Conservation (phyloP, 2,888 invertebrate genomes). For the Drosophila lutescens region DNA sequence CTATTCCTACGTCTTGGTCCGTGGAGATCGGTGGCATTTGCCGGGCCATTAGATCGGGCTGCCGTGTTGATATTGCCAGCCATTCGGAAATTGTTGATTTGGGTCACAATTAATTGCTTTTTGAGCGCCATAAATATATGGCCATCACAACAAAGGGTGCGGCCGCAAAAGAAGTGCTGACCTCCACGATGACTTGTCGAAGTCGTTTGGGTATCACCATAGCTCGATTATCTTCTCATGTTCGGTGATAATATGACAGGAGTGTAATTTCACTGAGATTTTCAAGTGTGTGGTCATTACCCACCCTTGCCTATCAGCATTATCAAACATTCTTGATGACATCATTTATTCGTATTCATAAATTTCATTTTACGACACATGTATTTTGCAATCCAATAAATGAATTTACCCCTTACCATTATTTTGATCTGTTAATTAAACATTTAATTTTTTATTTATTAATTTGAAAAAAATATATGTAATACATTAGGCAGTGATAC, state of each 20-base stretch:
- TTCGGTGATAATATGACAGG: conserved; percentile 17
- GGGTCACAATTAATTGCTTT: conserved; percentile 82
- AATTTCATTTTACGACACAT: not conserved
- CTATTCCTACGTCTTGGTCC: conserved; percentile 48
- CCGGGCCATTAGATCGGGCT: conserved; percentile 59
- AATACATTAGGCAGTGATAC: too few species aligned
- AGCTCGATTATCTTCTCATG: conserved; percentile 16
- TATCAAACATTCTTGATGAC: not conserved
- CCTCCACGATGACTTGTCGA: conserved; percentile 32
- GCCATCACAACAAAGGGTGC: conserved; percentile 77
- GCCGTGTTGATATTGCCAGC: conserved; percentile 60
- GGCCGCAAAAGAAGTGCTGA: conserved; percentile 30
- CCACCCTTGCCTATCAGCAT: not conserved
- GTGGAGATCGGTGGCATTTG: conserved; percentile 61
- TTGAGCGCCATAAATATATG: conserved; percentile 78
- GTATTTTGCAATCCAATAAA: not conserved
- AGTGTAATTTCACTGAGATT: not conserved
- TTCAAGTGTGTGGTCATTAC: not conserved
- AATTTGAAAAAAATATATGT: too few species aligned
- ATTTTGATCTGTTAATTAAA: not conserved
- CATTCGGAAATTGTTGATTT: conserved; percentile 72
- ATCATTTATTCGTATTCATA: not conserved
- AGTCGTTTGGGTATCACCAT: not conserved
- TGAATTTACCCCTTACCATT: not conserved
- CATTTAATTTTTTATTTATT: not conserved